Base-by-base conservation (phyloP, 2,888 invertebrate genomes). In the Punctoribates punctum region DNA sequence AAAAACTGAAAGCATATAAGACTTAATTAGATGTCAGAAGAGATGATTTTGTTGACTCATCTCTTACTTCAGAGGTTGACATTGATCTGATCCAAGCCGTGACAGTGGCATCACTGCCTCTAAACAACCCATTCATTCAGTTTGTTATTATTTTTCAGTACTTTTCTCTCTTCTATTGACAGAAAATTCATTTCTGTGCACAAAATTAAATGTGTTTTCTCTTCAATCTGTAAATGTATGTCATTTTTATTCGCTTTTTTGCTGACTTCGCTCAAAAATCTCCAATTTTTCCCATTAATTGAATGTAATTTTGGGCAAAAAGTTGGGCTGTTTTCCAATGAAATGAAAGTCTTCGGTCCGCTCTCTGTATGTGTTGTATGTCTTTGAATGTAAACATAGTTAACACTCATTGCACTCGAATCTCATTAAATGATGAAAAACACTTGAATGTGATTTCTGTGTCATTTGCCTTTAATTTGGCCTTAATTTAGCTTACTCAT, bases 61-160 rank as follows among this genome's bases (percentile, higher is more conserved):
- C 25, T 34, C 5, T 57, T 23, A 57, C 23, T 23, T 57, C 23
- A 42, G 23, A 60, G 13, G 15, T 60, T 60, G 29, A 60, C 29
- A 29, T 60, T 29, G 29, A 23, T 60, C 29, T 60, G 27, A 60
- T 60, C 27, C 25, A 27, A 60, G 60, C 29, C 27, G 23, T 25
- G 72, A 72, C 72, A 72, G 72, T 72, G 72, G 72, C 72, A 25
- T 72, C 72, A 72, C 72, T 72, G 72, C 72, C 72, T 72, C n/a
- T 23, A 67, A 67, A 23, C 38, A 29, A 60, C 54, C 54, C 54
- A 67, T 38, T 27, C 38, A n/a, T 67, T 67, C 8, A 20, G 27
- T 67, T 38, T 29, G 5, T 67, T 67, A 67, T 38, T 67, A 60
- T 60, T 60, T 60, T 60, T 27, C 20, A 27, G 34, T 48, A 48